A percentile compares a stretch with the other conserved stretches of the same genome.
phyloP scores from a whole-genome alignment of 2,888 invertebrate genomes.

The Creontiades dilutus region DNA sequence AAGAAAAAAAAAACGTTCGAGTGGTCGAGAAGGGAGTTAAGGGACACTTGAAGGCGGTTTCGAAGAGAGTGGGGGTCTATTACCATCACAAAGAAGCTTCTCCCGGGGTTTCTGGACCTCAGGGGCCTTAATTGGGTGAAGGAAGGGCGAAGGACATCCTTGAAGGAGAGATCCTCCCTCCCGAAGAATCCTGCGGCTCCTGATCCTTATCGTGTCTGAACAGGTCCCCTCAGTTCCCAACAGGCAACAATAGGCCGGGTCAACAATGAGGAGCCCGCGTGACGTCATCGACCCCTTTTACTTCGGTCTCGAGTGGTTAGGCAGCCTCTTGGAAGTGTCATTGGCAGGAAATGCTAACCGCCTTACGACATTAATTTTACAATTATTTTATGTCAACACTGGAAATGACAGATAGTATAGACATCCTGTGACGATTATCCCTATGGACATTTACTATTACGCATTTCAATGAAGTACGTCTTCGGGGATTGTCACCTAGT shows the following conservation, averaged over 20 bases:
- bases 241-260: not conserved
- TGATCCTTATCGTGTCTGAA: conserved; percentile 14
- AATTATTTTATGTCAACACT: no score
- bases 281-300: not conserved
- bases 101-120: conserved; percentile 31
- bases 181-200: not conserved
- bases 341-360: no score
- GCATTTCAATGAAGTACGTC: no score
- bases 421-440: no score
- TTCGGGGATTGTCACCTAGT: no score
- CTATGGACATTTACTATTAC: no score
- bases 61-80: conserved; percentile 7
- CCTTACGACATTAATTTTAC: no score
- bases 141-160: conserved; percentile 24
- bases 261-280: conserved; percentile 10
- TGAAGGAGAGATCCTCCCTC: not conserved
- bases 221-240: not conserved
- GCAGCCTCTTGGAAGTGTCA: not conserved
- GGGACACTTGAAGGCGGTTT: not conserved
- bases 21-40: not conserved
- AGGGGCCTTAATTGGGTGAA: conserved; percentile 41
- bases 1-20: not conserved
- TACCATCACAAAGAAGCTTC: conserved; percentile 44
- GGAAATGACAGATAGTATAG: no score
- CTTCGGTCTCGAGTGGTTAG: not conserved